Conservation (phyloP, 1,140 invertebrate genomes). For the Papilio polyxenes region DNA sequence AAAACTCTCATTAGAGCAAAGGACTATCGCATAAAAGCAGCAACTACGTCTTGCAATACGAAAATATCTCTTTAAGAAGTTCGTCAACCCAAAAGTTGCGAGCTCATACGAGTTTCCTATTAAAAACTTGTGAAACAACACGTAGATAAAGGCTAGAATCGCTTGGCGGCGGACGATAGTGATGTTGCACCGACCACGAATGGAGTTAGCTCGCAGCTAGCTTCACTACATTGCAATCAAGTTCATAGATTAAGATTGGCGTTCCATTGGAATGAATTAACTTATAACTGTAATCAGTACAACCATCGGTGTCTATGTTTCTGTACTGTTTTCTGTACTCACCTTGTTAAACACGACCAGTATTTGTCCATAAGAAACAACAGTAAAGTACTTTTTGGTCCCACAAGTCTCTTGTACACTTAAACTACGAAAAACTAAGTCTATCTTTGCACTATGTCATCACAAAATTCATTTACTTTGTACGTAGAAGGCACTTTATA, state of each 20-base stretch:
- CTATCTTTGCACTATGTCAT: conserved; percentile 74
- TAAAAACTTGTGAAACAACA: conserved; percentile 48
- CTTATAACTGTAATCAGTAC: conserved; percentile 54
- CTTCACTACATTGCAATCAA: conserved; percentile 71
- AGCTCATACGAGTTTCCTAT: conserved; percentile 48
- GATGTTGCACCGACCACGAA: conserved; percentile 64
- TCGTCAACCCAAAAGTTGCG: conserved; percentile 59
- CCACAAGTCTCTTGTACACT: conserved; percentile 59
- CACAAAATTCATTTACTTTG: conserved; percentile 66
- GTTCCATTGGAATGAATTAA: conserved; percentile 59
- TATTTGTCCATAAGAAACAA: conserved; percentile 64
- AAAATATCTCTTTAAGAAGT: conserved; percentile 54
- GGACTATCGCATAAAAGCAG: conserved; percentile 44
- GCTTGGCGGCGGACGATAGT: conserved; percentile 50
- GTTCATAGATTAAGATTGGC: conserved; percentile 79
- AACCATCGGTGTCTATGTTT: conserved; percentile 7
- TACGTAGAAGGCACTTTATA: conserved; percentile 69
- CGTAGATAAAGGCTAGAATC: conserved; percentile 52
- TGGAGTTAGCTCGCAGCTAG: conserved; percentile 58
- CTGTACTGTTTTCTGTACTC: conserved; percentile 44
- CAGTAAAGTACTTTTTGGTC: conserved; percentile 41
- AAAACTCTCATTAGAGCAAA: conserved; percentile 36
- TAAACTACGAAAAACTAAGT: conserved; percentile 58
- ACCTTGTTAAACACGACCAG: conserved; percentile 61
- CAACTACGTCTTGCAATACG: conserved; percentile 46